Evolutionary conservation across 1,140 invertebrate genomes (phyloP).

Genomic region (Lasaia peninsularis): DNA sequence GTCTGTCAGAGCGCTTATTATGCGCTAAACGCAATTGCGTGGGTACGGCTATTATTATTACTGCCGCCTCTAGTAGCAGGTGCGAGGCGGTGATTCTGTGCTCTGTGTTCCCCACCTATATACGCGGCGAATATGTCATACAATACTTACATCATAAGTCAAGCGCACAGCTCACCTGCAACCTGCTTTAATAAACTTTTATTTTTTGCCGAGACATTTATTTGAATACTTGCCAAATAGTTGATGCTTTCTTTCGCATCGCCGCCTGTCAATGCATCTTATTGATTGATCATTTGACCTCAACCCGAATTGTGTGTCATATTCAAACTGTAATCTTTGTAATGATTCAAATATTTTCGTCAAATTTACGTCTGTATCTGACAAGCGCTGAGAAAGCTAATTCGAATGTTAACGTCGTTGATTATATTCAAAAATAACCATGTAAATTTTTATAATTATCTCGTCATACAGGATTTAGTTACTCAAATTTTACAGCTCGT

Average conservation of each 20-base stretch:
- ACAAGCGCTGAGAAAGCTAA: neutral
- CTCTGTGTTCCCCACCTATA: too few relatives aligned
- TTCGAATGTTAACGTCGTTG: neutral
- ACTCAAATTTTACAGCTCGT: too few relatives aligned
- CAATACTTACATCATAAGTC: too few relatives aligned
- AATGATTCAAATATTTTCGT: slow-evolving; percentile 38
- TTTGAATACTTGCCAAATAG: slow-evolving; percentile 24
- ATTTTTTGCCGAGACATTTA: slow-evolving; percentile 18
- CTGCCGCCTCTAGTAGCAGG: too few relatives aligned
- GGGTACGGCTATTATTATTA: too few relatives aligned
- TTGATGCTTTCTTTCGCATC: slow-evolving; percentile 31
- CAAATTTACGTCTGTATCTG: neutral
- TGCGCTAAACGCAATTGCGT: too few relatives aligned
- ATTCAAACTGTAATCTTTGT: slow-evolving; percentile 37
- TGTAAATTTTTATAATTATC: neutral
- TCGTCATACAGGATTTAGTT: too few relatives aligned
- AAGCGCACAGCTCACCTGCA: too few relatives aligned
- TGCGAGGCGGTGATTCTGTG: too few relatives aligned
- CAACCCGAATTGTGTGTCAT: slow-evolving; percentile 41
- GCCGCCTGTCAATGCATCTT: slow-evolving; percentile 47
- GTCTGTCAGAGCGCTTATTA: too few relatives aligned
- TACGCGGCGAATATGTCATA: too few relatives aligned
- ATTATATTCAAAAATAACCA: neutral
- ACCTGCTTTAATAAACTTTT: neutral
- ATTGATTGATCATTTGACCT: slow-evolving; percentile 55